phyloP scores from a whole-genome alignment of 2,113 vertebrate genomes.

The Grus americana region DNA sequence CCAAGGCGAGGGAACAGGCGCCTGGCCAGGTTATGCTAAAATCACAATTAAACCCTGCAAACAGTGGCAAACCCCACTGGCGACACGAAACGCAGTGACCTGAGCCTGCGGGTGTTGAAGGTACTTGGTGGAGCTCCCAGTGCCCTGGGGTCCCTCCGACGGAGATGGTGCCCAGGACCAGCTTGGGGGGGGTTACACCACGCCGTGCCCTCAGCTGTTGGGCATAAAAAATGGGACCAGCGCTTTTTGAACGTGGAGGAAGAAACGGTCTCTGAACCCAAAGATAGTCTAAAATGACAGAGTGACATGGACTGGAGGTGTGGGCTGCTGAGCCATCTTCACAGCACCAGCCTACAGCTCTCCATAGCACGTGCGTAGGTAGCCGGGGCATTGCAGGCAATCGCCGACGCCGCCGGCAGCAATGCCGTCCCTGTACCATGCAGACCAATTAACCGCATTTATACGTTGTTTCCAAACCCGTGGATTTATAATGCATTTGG shows the following conservation, averaged over 20 bases:
- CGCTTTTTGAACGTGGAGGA: rapidly evolving
- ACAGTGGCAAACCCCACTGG: neutral
- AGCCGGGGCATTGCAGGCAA: neutral
- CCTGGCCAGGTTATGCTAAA: neutral
- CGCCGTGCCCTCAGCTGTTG: neutral
- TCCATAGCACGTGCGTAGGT: rapidly evolving
- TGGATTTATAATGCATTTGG: neutral
- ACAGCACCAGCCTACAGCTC: rapidly evolving
- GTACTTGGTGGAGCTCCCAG: neutral
- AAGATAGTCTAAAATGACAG: rapidly evolving
- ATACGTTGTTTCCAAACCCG: neutral
- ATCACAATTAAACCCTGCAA: neutral
- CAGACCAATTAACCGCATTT: neutral
- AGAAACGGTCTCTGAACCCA: neutral
- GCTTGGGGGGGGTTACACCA: neutral
- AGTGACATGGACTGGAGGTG: rapidly evolving
- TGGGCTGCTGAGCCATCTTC: neutral
- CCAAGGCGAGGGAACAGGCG: neutral
- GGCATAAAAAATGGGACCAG: rapidly evolving
- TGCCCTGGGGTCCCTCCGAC: rapidly evolving
- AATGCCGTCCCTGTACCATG: rapidly evolving
- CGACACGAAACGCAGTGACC: neutral
- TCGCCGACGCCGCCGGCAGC: neutral
- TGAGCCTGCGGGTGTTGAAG: rapidly evolving
- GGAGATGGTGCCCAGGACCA: rapidly evolving